Evolutionary conservation across 2,113 vertebrate species (phyloP), one percentile per base, ranked within the genome.

Genomic region (Charadrius vociferus): DNA sequence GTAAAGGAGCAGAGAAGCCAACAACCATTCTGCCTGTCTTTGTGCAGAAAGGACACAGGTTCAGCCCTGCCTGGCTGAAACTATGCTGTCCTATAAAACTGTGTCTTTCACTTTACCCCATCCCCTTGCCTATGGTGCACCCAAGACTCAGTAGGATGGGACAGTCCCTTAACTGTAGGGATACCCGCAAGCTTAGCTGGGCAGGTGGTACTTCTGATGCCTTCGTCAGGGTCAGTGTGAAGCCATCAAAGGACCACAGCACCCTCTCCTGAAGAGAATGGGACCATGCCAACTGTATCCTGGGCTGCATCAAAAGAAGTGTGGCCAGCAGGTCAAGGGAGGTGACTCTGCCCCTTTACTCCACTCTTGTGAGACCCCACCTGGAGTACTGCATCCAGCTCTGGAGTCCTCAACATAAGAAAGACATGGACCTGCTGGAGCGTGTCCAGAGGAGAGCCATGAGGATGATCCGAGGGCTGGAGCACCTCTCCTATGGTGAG

Each of bases 21-120:
- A 2, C 18, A 66, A 62, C 37, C 12, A 14, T 59, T 34, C 50
- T 66, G 45, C 27, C 3, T 22, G 6, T 20, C 23, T 77, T 66
- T 70, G 43, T 45, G 39, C 21, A 89, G 24, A n/a, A 62, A 91
- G 67, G 45, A 62, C 27, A 32, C 0, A 0, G 9, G 9, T 66
- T 93, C 21, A n/a, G 7, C 24, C 18, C 67, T 55, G 66, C 53
- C 49, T 43, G 43, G 30, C 10, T 91, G 53, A 53, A 86, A 37
- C 1, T 11, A 7, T 0, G 0, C 17, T 37, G 45, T 47, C 30
- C 39, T 58, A 4, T 12, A 80, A 41, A 67, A 36, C 6, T 0
- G 0, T 15, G 6, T 49, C 26, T 53, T 81, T 53, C 47, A 26
- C 34, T 9, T 12, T 71, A 41, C 8, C n/a, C 49, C 24, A 29